Conservation (phyloP, 2,888 invertebrate genomes). For the Mythimna loreyi region DNA sequence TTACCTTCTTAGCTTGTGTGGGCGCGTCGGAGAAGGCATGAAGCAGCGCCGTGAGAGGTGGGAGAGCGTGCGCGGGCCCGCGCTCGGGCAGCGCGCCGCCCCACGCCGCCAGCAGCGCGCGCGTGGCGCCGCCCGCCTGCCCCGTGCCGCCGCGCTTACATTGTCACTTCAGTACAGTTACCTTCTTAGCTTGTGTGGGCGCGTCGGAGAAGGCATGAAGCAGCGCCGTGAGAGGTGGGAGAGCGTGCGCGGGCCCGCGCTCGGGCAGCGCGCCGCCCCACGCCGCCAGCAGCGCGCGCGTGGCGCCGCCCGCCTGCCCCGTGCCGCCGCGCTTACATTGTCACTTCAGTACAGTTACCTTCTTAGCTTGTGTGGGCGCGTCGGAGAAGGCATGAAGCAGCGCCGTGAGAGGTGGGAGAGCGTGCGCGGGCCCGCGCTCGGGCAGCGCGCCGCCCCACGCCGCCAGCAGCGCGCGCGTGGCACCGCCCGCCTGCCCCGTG, state of each 20-base stretch:
- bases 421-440: conserved; percentile 73
- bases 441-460: conserved; percentile 79
- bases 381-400: conserved; percentile 83
- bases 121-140: conserved; percentile 67
- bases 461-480: conserved; percentile 77
- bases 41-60: too few relatives aligned
- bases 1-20: too few relatives aligned
- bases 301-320: too few relatives aligned
- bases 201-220: conserved; percentile 83
- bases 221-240: conserved; percentile 85
- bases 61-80: too few relatives aligned
- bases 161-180: too few relatives aligned
- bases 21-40: too few relatives aligned
- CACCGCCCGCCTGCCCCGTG: conserved; percentile 50
- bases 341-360: conserved; percentile 69
- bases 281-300: conserved; percentile 78
- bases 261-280: conserved; percentile 77
- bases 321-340: conserved; percentile 68
- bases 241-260: conserved; percentile 75
- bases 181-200: conserved; percentile 84
- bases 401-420: conserved; percentile 84
- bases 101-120: too few relatives aligned
- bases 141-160: too few relatives aligned
- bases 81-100: too few relatives aligned
- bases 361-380: conserved; percentile 83